phyloP scores from a whole-genome alignment of 2,113 vertebrate genomes.

The Oxyura jamaicensis region DNA sequence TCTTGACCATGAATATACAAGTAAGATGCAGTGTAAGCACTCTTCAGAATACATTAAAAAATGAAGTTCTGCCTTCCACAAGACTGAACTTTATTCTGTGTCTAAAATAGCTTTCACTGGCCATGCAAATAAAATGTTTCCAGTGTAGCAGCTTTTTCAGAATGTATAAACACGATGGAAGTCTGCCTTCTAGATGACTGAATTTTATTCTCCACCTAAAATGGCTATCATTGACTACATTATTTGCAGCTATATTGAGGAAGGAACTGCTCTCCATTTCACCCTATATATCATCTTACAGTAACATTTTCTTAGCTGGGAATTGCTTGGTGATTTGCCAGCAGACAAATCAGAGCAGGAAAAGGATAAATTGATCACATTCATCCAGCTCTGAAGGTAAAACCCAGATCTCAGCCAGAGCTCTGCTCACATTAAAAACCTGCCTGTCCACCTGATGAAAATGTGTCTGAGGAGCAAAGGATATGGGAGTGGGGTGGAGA shows the following conservation, averaged over 20 bases:
- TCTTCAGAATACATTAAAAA: not conserved
- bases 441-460: conserved; percentile 41
- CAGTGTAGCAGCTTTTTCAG: not conserved
- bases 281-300: conserved; percentile 28
- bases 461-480: conserved; percentile 19
- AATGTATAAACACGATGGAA: not conserved
- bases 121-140: not conserved
- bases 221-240: conserved; percentile 35
- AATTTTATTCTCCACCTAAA: conserved; percentile 26
- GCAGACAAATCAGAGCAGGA: conserved; percentile 49
- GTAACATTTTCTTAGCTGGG: conserved; percentile 34
- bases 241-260: conserved; percentile 35
- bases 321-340: conserved; percentile 68
- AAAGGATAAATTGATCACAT: conserved; percentile 61
- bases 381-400: conserved; percentile 38
- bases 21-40: not conserved
- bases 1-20: not conserved
- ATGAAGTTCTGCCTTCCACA: not conserved
- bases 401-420: not conserved
- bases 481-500: not conserved
- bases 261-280: conserved; percentile 44
- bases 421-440: conserved; percentile 2
- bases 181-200: conserved; percentile 7
- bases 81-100: not conserved
- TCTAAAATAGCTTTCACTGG: not conserved